Percentiles rank a stretch among this genome's conserved stretches.
phyloP scores from a whole-genome alignment of 2,113 vertebrate genomes.

The Menura novaehollandiae region DNA sequence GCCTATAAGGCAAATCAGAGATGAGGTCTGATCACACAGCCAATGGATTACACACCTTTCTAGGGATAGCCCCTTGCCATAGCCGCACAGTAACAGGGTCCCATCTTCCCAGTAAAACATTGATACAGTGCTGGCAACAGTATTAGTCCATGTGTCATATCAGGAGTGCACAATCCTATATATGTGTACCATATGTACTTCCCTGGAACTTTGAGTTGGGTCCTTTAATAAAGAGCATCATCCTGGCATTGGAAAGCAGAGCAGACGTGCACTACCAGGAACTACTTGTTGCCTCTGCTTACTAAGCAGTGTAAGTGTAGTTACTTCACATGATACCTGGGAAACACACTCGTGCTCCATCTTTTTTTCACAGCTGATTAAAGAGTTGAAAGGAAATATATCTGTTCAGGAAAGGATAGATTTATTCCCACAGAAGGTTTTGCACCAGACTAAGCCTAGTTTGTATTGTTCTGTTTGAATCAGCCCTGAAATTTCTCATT shows the following conservation, averaged over 20 bases:
- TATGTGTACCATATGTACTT: background rate
- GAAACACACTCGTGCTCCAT: accelerated
- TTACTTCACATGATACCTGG: background rate
- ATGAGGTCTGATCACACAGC: background rate
- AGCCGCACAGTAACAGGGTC: background rate
- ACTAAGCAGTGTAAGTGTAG: background rate
- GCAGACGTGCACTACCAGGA: no score
- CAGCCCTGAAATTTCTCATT: background rate
- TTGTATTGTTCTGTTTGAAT: background rate
- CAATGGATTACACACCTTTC: background rate
- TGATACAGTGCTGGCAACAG: background rate
- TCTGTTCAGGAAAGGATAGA: background rate
- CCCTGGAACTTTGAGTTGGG: background rate
- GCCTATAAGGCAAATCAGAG: background rate
- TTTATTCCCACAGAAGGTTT: background rate
- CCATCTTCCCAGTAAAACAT: background rate
- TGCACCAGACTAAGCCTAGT: background rate
- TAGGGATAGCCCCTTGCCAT: background rate
- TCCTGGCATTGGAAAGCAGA: background rate
- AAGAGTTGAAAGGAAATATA: background rate
- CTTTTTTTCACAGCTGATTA: background rate
- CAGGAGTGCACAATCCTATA: background rate
- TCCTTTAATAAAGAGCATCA: background rate
- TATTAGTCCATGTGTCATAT: background rate
- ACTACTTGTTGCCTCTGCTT: background rate